Evolutionary conservation across 1,140 invertebrate genomes (phyloP).

Genomic region (Hylaeus volcanicus): DNA sequence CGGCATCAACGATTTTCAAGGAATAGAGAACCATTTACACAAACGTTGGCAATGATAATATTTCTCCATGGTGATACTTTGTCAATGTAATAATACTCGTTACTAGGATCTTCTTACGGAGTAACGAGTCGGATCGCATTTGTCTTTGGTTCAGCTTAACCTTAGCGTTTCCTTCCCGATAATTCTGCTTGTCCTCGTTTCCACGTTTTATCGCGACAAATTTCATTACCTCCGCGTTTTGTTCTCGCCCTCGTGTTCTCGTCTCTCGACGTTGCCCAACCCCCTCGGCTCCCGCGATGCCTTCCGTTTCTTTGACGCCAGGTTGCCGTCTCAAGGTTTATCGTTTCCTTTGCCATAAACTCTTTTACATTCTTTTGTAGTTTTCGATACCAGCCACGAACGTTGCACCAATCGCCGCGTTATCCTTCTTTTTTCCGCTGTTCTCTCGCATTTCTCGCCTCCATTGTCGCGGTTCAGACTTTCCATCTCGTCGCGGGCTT

Average conservation of each 20-base stretch:
- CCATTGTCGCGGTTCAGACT: neutral
- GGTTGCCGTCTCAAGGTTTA: too few relatives aligned
- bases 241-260: neutral
- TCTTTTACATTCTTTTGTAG: neutral
- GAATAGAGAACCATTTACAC: neutral
- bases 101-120: neutral
- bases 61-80: neutral
- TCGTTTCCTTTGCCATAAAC: too few relatives aligned
- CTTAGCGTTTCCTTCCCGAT: neutral
- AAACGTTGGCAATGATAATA: too few relatives aligned
- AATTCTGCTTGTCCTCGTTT: constrained; percentile 10
- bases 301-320: neutral
- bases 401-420: neutral
- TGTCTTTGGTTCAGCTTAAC: neutral
- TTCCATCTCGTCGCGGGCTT: too few relatives aligned
- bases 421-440: neutral
- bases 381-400: neutral
- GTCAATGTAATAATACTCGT: neutral
- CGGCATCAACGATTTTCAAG: neutral
- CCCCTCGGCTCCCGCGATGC: neutral
- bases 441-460: neutral
- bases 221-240: constrained; percentile 22
- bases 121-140: constrained; percentile 7
- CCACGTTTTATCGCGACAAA: constrained; percentile 28
- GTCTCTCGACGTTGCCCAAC: neutral